Evolutionary conservation across 2,888 invertebrate species (phyloP).

Genomic region (Molorchus minor): DNA sequence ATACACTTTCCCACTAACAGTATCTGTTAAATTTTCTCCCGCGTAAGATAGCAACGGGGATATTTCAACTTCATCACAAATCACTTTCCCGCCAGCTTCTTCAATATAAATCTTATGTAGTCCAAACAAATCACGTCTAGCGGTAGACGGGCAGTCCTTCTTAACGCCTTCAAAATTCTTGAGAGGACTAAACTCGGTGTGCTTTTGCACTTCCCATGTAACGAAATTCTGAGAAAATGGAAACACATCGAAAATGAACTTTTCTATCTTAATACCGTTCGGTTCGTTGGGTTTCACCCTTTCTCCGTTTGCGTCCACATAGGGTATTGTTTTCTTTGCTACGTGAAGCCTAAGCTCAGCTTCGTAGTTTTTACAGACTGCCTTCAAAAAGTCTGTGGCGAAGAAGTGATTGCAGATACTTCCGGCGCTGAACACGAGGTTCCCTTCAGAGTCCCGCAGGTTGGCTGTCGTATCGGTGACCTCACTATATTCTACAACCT

Average conservation of each 20-base stretch:
- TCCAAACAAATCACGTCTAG: slow-evolving; percentile 77
- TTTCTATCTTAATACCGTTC: slow-evolving; percentile 98
- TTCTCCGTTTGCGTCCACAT: slow-evolving; percentile 75
- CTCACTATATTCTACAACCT: slow-evolving; percentile 97
- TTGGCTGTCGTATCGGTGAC: slow-evolving; percentile 88
- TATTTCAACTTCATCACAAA: slow-evolving; percentile 78
- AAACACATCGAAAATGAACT: slow-evolving; percentile 99
- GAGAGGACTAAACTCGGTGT: slow-evolving; percentile 95
- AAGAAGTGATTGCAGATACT: slow-evolving; percentile 99
- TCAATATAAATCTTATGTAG: slow-evolving; percentile 83
- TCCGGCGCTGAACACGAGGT: slow-evolving; percentile 90
- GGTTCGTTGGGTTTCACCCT: slow-evolving; percentile 79
- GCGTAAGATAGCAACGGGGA: slow-evolving; percentile 90
- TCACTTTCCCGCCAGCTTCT: slow-evolving; percentile 82
- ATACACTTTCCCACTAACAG: slow-evolving; percentile 44
- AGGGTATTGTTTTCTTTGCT: slow-evolving; percentile 96
- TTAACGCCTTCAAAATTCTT: slow-evolving; percentile 90
- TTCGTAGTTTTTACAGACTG: slow-evolving; percentile 76
- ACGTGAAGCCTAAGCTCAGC: slow-evolving; percentile 86
- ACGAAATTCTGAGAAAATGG: slow-evolving; percentile 89
- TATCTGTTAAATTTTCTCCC: slow-evolving; percentile 78
- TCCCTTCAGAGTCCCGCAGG: slow-evolving; percentile 78
- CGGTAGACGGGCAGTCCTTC: slow-evolving; percentile 91
- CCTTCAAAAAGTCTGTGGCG: slow-evolving; percentile 82
- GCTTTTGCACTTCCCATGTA: slow-evolving; percentile 91